Base-by-base conservation (phyloP, 1,140 invertebrate species). In the Harlomillsia oculata region DNA sequence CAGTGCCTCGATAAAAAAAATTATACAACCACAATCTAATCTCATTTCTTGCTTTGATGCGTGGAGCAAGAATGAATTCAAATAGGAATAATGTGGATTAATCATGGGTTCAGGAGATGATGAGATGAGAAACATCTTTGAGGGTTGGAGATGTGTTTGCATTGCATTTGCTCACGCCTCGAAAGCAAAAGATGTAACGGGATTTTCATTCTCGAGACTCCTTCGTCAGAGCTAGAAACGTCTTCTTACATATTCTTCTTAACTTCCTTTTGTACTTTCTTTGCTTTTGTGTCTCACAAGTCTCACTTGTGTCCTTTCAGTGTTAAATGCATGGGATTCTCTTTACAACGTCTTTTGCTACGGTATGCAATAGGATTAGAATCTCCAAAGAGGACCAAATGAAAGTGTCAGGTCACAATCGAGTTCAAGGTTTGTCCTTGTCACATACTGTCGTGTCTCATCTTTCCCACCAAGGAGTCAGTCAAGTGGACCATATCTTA, bases 391-490 rank as follows among this genome's bases (percentile, higher is more conserved):
- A n/a, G 43, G 29, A n/a, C 43, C 9, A 48, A 48, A 34, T 18
- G 45, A 48, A 48, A 48, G 45, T 48, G 28, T 48, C 36, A 48
- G 45, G 45, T 48, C 45, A 32, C 28, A 48, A 48, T 48, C 29
- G 45, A 34, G 45, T 48, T 48, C 45, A 48, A 48, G 45, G 45
- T 30, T 48, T n/a, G n/a, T n/a, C n/a, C n/a, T n/a, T n/a, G n/a
- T n/a, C n/a, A n/a, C n/a, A n/a, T n/a, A n/a, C n/a, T n/a, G n/a
- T n/a, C n/a, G n/a, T n/a, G n/a, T n/a, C n/a, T n/a, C n/a, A n/a
- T n/a, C n/a, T n/a, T n/a, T n/a, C n/a, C n/a, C n/a, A n/a, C n/a
- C n/a, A n/a, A n/a, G n/a, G n/a, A n/a, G n/a, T n/a, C n/a, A n/a
- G n/a, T n/a, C n/a, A n/a, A n/a, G n/a, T n/a, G n/a, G 44, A 20